Conservation (phyloP, 2,113 vertebrate genomes). For the Phodopus roborovskii region DNA sequence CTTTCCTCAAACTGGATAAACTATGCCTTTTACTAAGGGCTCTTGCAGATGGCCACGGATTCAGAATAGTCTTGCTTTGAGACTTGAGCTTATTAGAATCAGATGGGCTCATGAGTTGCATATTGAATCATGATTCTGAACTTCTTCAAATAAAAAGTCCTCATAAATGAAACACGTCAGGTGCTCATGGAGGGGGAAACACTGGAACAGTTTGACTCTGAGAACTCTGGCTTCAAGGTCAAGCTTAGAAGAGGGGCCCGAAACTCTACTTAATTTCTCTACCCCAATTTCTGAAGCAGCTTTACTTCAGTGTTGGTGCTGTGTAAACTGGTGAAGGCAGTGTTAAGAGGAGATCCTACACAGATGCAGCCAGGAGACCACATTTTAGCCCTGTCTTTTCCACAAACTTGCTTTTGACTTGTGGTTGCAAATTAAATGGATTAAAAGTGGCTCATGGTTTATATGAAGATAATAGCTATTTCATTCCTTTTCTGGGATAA, state of each 20-base stretch:
- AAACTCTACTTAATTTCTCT: neutral
- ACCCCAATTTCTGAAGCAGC: neutral
- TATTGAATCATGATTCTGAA: neutral
- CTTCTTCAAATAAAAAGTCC: neutral
- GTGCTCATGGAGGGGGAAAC: neutral
- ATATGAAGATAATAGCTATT: neutral
- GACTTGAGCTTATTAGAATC: neutral
- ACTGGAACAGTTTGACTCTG: neutral
- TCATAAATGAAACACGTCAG: neutral
- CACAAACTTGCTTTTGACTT: neutral
- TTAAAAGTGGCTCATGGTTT: neutral
- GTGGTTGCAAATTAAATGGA: neutral
- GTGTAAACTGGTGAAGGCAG: neutral
- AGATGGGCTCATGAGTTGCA: neutral
- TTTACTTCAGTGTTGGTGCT: neutral
- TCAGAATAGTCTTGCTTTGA: neutral
- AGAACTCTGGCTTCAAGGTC: neutral
- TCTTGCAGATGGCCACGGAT: neutral
- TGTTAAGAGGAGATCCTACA: neutral
- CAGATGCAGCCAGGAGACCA: neutral
- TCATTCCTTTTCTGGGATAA: neutral
- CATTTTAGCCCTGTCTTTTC: neutral
- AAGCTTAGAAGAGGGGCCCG: neutral
- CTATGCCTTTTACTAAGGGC: neutral
- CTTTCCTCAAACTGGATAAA: neutral